A percentile compares a stretch with the other conserved stretches of the same genome.
Evolutionary conservation across 2,797 vertebrate species (phyloP).

Genomic region (Carduelis carduelis): DNA sequence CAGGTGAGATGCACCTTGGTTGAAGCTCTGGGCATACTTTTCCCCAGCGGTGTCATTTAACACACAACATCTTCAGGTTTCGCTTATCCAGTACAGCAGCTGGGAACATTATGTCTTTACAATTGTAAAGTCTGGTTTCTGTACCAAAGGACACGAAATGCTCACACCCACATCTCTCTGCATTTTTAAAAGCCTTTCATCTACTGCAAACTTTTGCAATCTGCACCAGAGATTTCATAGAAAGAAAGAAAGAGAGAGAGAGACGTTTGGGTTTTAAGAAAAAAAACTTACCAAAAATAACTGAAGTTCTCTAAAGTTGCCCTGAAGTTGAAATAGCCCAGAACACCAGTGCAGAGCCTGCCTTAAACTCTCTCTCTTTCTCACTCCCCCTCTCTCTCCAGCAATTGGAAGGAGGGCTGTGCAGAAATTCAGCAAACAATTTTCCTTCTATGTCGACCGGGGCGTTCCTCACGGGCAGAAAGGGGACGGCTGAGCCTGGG

Average conservation of each 20-base stretch:
- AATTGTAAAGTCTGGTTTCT: neutral
- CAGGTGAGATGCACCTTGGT: neutral
- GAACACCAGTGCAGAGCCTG: constrained; percentile 30
- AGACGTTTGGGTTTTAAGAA: neutral
- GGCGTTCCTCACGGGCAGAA: constrained; percentile 56
- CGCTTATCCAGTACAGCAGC: neutral
- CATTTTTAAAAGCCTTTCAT: neutral
- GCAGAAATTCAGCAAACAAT: constrained; percentile 58
- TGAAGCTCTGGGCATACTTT: neutral
- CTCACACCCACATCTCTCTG: neutral
- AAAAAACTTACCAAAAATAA: constrained; percentile 59
- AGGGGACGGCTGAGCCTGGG: constrained; percentile 38
- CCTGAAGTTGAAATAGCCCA: constrained; percentile 63
- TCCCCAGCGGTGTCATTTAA: neutral
- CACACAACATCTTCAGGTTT: neutral
- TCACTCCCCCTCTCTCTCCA: neutral
- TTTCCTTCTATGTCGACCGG: constrained; percentile 60
- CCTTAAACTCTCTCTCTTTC: constrained; percentile 10
- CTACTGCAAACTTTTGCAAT: neutral
- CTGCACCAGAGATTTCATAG: neutral
- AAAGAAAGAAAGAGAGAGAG: neutral
- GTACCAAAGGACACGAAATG: neutral
- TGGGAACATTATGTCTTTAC: neutral
- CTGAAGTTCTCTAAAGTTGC: constrained; percentile 67
- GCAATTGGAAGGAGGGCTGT: constrained; percentile 39